Evolutionary conservation across 2,888 invertebrate genomes (phyloP).

Genomic region (Trachelus iudaicus): DNA sequence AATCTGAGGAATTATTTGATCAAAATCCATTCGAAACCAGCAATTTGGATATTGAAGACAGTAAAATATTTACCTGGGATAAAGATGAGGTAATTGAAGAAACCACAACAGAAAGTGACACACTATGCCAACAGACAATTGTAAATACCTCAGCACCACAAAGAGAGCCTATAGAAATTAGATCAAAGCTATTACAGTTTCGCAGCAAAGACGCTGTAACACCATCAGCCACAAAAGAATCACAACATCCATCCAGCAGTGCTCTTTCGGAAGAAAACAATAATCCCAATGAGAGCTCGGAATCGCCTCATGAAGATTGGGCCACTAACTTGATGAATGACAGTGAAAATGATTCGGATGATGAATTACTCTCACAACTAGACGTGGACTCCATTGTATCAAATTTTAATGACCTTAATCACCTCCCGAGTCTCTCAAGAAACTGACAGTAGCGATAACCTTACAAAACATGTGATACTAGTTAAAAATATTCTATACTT

Average conservation of each 20-base stretch:
- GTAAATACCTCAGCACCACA: background rate
- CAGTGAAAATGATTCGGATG: conserved; percentile 40
- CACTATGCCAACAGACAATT: background rate
- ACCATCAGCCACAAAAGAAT: conserved; percentile 2
- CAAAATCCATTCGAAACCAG: background rate
- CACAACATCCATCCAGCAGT: background rate
- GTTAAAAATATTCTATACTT: background rate
- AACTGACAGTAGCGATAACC: background rate
- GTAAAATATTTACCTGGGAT: background rate
- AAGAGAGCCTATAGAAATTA: background rate
- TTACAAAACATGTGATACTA: background rate
- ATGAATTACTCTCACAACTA: conserved; percentile 54
- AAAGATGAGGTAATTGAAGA: background rate
- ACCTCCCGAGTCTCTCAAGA: background rate
- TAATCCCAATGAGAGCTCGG: background rate
- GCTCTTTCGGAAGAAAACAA: background rate
- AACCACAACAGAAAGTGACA: background rate
- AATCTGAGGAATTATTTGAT: background rate
- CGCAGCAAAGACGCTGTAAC: conserved; percentile 24
- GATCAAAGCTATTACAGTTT: conserved; percentile 19
- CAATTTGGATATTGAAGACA: conserved; percentile 2
- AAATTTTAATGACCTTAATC: conserved; percentile 17
- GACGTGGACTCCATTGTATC: conserved; percentile 46
- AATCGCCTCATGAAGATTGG: background rate
- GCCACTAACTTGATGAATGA: conserved; percentile 12